A percentile compares a stretch with the other conserved stretches of the same genome.
phyloP scores from a whole-genome alignment of 2,797 vertebrate genomes.

The Chelon auratus region DNA sequence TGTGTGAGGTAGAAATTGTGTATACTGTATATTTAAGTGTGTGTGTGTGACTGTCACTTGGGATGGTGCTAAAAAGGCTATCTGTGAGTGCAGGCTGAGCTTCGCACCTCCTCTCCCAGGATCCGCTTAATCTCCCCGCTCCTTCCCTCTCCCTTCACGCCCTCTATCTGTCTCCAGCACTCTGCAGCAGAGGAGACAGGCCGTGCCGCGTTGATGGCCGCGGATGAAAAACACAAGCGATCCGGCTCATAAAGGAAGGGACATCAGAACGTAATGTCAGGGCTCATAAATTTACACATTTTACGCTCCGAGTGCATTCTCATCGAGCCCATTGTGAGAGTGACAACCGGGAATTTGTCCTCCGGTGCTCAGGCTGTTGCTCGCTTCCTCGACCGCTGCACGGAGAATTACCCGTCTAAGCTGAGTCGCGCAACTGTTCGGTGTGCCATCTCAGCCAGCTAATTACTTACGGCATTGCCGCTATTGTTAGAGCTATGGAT shows the following conservation, averaged over 20 bases:
- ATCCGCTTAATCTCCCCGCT: constrained; percentile 40
- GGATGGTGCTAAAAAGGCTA: constrained; percentile 39
- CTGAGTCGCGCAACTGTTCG: constrained; percentile 1
- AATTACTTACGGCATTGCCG: constrained; percentile 1
- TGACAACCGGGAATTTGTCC: background rate
- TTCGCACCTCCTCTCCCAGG: constrained; percentile 49
- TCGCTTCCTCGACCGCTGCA: constrained; percentile 7
- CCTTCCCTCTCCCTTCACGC: constrained; percentile 27
- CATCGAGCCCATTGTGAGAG: constrained; percentile 15
- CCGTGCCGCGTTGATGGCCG: constrained; percentile 8
- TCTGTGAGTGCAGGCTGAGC: constrained; percentile 46
- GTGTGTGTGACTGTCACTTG: constrained; percentile 30
- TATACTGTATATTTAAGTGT: background rate
- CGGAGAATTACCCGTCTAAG: constrained; percentile 3
- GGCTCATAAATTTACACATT: constrained; percentile 43
- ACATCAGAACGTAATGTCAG: constrained; percentile 44
- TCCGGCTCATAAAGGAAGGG: background rate
- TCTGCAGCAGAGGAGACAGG: constrained; percentile 35
- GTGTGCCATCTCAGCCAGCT: constrained; percentile 5
- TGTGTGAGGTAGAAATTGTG: background rate
- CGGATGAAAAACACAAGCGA: constrained; percentile 18
- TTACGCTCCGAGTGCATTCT: constrained; percentile 8
- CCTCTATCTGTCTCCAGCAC: constrained; percentile 55
- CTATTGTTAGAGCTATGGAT: constrained; percentile 14
- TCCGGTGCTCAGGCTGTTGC: constrained; percentile 14